Percentiles rank a stretch among this genome's conserved stretches.
Conservation (phyloP, 1,140 invertebrate species). For the Lasioglossum albipes region DNA sequence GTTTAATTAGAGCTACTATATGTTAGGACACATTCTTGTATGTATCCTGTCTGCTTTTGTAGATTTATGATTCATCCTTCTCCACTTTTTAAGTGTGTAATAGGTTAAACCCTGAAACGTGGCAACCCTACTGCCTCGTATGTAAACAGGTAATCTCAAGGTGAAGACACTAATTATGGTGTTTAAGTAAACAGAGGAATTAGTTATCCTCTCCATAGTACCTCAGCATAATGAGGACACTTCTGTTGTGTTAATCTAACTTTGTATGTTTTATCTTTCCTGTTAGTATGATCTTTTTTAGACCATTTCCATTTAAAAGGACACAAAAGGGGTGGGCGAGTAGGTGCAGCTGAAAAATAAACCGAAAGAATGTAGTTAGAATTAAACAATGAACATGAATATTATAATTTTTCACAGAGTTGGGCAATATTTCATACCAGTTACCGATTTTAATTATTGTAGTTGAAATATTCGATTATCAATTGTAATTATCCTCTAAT, state of each 20-base stretch:
- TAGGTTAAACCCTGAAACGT: no score
- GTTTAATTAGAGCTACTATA: no score
- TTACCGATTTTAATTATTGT: no score
- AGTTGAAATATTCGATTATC: no score
- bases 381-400: not conserved
- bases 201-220: conserved; percentile 1
- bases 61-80: no score
- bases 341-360: conserved; percentile 23
- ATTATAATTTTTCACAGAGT: not conserved
- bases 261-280: conserved; percentile 61
- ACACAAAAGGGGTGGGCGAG: conserved; percentile 21
- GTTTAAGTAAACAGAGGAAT: not conserved
- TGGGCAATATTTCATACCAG: no score
- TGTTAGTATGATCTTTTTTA: conserved; percentile 44
- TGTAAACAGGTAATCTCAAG: no score
- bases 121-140: no score
- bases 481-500: no score
- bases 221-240: conserved; percentile 57
- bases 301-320: conserved; percentile 62
- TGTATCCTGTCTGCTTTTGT: no score
- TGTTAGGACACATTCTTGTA: no score
- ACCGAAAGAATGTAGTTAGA: not conserved
- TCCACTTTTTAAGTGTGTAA: no score
- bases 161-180: not conserved
- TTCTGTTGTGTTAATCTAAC: conserved; percentile 58